Percentiles rank a stretch among this genome's conserved stretches.
These are phyloP conservation scores for Neosalanx taihuensis DNA, from an alignment of 2,797 vertebrate genomes.

Conservation along the genomic window DNA sequence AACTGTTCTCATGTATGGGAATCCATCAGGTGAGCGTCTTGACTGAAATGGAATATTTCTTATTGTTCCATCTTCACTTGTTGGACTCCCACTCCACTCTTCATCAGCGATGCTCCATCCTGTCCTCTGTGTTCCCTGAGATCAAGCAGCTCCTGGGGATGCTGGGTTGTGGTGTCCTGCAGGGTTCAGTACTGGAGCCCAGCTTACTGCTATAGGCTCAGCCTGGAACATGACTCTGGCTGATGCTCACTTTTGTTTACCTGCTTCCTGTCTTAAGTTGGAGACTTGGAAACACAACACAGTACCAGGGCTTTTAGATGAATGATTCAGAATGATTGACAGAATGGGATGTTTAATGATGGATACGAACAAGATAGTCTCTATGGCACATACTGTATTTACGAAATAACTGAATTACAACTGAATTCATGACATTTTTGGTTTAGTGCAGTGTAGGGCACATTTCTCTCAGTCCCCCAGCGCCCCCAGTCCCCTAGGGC, in stretches of 20 bases:
- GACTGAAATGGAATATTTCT: too few species aligned
- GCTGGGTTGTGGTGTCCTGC: background rate
- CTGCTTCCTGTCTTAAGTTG: too few species aligned
- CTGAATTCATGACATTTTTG: background rate
- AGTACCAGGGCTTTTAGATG: too few species aligned
- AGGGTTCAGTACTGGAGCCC: too few species aligned
- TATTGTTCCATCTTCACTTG: too few species aligned
- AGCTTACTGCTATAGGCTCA: background rate
- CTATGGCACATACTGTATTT: background rate
- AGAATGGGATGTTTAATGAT: too few species aligned
- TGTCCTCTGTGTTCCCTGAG: background rate
- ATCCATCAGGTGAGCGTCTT: too few species aligned
- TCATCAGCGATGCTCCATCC: background rate
- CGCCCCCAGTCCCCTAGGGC: background rate
- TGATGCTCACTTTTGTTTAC: too few species aligned
- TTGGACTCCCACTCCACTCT: too few species aligned
- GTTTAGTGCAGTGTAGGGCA: background rate
- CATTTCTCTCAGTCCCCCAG: too few species aligned
- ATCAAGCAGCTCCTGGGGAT: background rate
- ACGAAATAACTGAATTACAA: background rate
- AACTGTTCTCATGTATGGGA: too few species aligned
- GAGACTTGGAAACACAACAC: too few species aligned
- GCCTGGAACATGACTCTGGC: background rate
- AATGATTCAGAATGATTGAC: background rate
- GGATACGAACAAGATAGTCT: background rate